Percentiles rank a stretch among this genome's conserved stretches.
These are phyloP conservation scores for Psix sp. DNA, from an alignment of 1,140 invertebrate species.

Conservation along the genomic window DNA sequence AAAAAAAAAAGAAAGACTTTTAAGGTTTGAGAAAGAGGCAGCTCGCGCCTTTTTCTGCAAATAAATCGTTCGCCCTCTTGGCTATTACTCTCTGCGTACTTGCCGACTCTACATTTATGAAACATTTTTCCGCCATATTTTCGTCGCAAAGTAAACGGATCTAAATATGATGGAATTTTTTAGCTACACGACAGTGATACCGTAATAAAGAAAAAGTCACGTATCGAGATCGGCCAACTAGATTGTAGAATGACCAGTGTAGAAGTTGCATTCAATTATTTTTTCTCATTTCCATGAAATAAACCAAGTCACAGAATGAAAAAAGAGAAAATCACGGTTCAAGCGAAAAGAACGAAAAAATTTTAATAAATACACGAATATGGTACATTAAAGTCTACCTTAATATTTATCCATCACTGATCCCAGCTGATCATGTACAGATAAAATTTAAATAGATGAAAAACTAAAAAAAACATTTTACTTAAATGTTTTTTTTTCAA, in stretches of 20 bases:
- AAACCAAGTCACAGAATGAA: constrained; percentile 17
- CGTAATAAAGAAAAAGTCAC: constrained; percentile 10
- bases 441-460: no score
- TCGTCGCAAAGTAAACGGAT: not conserved
- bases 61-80: constrained; percentile 37
- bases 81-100: not conserved
- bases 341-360: constrained; percentile 17
- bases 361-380: no score
- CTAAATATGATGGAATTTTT: no score
- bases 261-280: constrained; percentile 31
- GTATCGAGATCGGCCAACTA: constrained; percentile 6
- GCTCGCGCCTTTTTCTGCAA: not conserved
- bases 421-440: no score
- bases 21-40: constrained; percentile 15
- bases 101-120: no score
- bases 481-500: no score
- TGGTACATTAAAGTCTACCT: no score
- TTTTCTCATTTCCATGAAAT: constrained; percentile 33
- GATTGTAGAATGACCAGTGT: constrained; percentile 3
- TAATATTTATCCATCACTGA: no score
- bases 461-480: no score
- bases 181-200: not conserved
- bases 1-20: constrained; percentile 9
- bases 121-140: constrained; percentile 20
- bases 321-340: constrained; percentile 6